Conservation (phyloP, 2,797 vertebrate genomes). For the Natrix natrix region DNA sequence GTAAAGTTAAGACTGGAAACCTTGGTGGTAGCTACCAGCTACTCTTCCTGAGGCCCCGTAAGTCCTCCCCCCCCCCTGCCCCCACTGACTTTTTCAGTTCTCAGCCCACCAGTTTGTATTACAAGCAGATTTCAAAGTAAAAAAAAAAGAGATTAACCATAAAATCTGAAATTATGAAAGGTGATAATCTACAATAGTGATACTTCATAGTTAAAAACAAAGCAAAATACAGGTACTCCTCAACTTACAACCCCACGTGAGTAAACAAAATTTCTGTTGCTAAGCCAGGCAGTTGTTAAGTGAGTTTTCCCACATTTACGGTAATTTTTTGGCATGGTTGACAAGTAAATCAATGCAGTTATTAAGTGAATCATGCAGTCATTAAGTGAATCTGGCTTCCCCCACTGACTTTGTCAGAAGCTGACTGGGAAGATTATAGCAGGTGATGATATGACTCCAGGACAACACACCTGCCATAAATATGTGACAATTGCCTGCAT, state of each 20-base stretch:
- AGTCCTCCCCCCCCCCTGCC: accelerated
- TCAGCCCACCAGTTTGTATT: background rate
- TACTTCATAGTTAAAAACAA: background rate
- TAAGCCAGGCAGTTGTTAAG: background rate
- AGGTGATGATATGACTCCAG: no score
- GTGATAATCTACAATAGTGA: background rate
- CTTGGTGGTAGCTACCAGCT: background rate
- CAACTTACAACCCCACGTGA: background rate
- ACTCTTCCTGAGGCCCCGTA: background rate
- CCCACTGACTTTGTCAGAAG: background rate
- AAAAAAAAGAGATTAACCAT: background rate
- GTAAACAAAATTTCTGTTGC: background rate
- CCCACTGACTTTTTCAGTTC: background rate
- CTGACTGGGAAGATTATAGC: no score
- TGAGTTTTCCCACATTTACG: background rate
- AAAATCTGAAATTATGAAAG: background rate
- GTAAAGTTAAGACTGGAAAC: background rate
- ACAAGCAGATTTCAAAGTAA: background rate
- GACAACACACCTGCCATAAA: no score
- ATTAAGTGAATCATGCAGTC: background rate
- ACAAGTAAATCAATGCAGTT: background rate
- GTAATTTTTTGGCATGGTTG: background rate
- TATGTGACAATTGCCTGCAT: no score
- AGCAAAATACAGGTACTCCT: background rate
- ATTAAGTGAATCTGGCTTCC: background rate